Base-by-base conservation (phyloP, 2,888 invertebrate species). In the Meghimatium bilineatum region DNA sequence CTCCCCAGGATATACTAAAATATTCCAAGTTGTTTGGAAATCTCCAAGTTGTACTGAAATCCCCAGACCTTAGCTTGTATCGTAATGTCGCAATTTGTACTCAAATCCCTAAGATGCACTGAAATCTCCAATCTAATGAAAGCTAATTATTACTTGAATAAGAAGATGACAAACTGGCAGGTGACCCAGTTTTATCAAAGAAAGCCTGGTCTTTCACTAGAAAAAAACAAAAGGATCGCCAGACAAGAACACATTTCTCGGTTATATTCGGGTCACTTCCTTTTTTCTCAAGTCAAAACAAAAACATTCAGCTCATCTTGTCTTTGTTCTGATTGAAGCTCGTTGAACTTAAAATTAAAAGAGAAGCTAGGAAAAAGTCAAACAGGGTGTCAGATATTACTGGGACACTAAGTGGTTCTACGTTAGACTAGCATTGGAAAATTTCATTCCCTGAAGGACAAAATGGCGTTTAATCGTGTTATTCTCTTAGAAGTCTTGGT, bases 191-290 rank as follows among this genome's bases (percentile, higher is more conserved):
- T 63, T 63, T 56, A 6, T 2, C n/a, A 63, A 63, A 56, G n/a
- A n/a, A 56, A 56, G 17, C 60, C n/a, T 23, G n/a, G n/a, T 63
- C 14, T 63, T n/a, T 23, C 60, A n/a, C n/a, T n/a, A n/a, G 60
- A 63, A 8, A 63, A 23, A 63, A 26, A 63, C 60, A 17, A n/a
- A n/a, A 63, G n/a, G 14, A 23, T 63, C 5, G 60, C 26, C 60
- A 63, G n/a, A 2, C 8, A 23, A 56, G 56, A n/a, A n/a, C 60
- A n/a, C 6, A n/a, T 63, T 63, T n/a, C n/a, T 1, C n/a, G 5
- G 60, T 63, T 63, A 63, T 6, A 63, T 63, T n/a, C 26, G 60
- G 60, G 60, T 63, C 60, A n/a, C 60, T 63, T 63, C 60, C 60
- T 26, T n/a, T 63, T n/a, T n/a, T n/a, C 26, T n/a, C n/a, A 26